phyloP scores from a whole-genome alignment of 2,797 vertebrate species.

The Echeneis naucrates region DNA sequence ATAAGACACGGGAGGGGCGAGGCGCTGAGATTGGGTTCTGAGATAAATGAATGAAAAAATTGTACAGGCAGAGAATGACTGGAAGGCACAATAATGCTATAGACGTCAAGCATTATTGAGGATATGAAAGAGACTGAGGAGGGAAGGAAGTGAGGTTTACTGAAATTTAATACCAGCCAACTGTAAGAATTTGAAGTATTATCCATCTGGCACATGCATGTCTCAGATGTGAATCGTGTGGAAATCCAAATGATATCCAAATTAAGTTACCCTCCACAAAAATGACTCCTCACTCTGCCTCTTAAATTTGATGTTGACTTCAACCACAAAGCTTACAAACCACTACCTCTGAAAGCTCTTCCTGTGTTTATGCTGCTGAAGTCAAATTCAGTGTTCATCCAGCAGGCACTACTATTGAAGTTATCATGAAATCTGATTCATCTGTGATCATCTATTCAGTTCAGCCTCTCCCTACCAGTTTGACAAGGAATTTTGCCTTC shows the following conservation, averaged over 20 bases:
- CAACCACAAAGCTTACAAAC: constrained; percentile 50
- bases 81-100: constrained; percentile 22
- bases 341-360: constrained; percentile 10
- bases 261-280: constrained; percentile 65
- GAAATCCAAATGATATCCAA: constrained; percentile 76
- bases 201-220: constrained; percentile 45
- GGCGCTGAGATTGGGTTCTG: constrained; percentile 12
- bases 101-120: constrained; percentile 37
- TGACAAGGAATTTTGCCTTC: constrained; percentile 37
- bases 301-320: constrained; percentile 40
- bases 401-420: constrained; percentile 25
- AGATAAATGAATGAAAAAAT: constrained; percentile 35
- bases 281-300: constrained; percentile 61
- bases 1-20: constrained; percentile 21
- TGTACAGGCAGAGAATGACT: constrained; percentile 28
- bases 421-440: constrained; percentile 38
- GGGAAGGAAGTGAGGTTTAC: constrained; percentile 53
- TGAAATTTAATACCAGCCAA: constrained; percentile 72
- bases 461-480: constrained; percentile 5
- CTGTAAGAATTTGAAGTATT: constrained; percentile 58
- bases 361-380: constrained; percentile 15
- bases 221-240: constrained; percentile 56
- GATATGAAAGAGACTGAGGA: constrained; percentile 51
- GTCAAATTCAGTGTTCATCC: constrained; percentile 21
- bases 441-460: constrained; percentile 33